These are phyloP conservation scores for Octodonta nipae DNA, from an alignment of 2,888 invertebrate genomes.

Conservation along the genomic window DNA sequence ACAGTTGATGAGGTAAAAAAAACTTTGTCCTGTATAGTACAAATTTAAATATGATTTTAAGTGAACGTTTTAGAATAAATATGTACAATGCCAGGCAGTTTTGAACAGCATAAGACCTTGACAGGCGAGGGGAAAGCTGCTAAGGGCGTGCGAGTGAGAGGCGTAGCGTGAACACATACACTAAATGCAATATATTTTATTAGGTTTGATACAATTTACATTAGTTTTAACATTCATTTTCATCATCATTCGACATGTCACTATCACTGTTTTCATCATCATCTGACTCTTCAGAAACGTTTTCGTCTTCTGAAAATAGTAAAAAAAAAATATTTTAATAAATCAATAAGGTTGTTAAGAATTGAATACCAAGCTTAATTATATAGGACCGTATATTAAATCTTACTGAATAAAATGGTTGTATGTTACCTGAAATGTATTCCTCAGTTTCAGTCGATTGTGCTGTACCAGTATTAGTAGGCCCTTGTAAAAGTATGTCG, in stretches of 20 bases:
- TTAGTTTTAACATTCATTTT: slow-evolving; percentile 3
- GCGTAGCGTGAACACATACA: too few species aligned
- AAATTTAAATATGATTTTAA: too few species aligned
- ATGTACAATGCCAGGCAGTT: too few species aligned
- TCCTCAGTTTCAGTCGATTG: slow-evolving; percentile 7
- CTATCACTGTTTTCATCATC: too few species aligned
- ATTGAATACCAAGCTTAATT: slow-evolving; percentile 6
- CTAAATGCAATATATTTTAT: too few species aligned
- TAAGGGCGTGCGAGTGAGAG: too few species aligned
- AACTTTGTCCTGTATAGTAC: too few species aligned
- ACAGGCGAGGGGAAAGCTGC: too few species aligned
- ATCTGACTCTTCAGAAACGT: slow-evolving; percentile 4
- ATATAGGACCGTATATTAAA: slow-evolving; percentile 6
- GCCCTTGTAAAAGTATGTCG: slow-evolving; percentile 1
- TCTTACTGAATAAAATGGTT: slow-evolving; percentile 4
- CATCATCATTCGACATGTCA: too few species aligned
- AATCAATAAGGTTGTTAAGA: slow-evolving; percentile 4
- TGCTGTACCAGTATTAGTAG: slow-evolving; percentile 3
- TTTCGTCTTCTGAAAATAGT: slow-evolving; percentile 6
- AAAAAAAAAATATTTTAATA: slow-evolving; percentile 2
- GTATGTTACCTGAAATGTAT: slow-evolving; percentile 6
- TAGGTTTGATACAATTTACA: slow-evolving; percentile 2
- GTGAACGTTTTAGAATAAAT: too few species aligned
- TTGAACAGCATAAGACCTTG: too few species aligned
- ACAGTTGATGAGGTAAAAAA: too few species aligned